A percentile compares a stretch with the other conserved stretches of the same genome.
These are phyloP conservation scores for Cheilosia variabilis DNA, from an alignment of 2,888 invertebrate species.

Conservation along the genomic window DNA sequence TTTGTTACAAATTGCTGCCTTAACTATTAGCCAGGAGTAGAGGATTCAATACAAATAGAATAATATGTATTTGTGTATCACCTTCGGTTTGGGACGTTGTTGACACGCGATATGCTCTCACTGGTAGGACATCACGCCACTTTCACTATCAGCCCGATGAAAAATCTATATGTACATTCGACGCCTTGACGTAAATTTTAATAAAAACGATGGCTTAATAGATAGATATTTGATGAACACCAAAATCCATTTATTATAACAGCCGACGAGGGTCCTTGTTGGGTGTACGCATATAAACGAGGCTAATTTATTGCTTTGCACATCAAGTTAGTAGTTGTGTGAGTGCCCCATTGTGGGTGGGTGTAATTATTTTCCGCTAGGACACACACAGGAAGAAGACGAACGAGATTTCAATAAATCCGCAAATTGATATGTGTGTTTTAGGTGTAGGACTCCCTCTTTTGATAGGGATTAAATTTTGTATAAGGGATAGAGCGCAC, in stretches of 20 bases:
- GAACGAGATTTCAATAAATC: slow-evolving; percentile 38
- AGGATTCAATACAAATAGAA: not conserved
- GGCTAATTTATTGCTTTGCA: slow-evolving; percentile 67
- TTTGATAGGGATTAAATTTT: too few species aligned
- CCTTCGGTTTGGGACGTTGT: slow-evolving; percentile 40
- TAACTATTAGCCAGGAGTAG: slow-evolving; percentile 3
- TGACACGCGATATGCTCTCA: slow-evolving; percentile 66
- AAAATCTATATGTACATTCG: slow-evolving; percentile 59
- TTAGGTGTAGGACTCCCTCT: slow-evolving; percentile 14
- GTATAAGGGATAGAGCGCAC: not conserved
- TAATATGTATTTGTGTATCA: slow-evolving; percentile 61
- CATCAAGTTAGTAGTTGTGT: slow-evolving; percentile 40
- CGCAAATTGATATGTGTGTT: slow-evolving; percentile 51
- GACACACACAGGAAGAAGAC: slow-evolving; percentile 16
- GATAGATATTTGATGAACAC: slow-evolving; percentile 58
- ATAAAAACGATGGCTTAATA: slow-evolving; percentile 73
- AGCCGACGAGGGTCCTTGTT: slow-evolving; percentile 44
- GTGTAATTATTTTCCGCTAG: slow-evolving; percentile 49
- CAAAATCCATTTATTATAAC: slow-evolving; percentile 57
- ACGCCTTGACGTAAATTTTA: slow-evolving; percentile 73
- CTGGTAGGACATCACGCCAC: slow-evolving; percentile 23
- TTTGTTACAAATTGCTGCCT: slow-evolving; percentile 52
- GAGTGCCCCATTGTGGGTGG: slow-evolving; percentile 17
- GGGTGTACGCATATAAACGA: slow-evolving; percentile 37
- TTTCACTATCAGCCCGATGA: slow-evolving; percentile 37